Conservation (phyloP, 1,140 invertebrate species). For the Onthophagus taurus region DNA sequence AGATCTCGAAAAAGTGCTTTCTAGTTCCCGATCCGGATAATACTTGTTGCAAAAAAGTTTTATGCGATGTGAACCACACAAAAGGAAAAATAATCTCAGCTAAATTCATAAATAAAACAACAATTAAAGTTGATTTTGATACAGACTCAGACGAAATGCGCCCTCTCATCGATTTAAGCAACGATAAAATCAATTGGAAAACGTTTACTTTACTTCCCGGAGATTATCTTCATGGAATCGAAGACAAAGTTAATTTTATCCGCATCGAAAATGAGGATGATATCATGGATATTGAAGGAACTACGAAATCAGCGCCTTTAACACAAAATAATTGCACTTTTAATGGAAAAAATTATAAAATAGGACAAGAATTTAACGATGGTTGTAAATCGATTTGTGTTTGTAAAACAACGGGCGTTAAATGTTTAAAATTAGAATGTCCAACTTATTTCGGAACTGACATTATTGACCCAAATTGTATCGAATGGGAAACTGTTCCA, state of each 20-base stretch:
- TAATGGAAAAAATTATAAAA: constrained; percentile 48
- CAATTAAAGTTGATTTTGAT: constrained; percentile 35
- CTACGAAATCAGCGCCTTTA: constrained; percentile 9
- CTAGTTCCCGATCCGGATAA: constrained; percentile 66
- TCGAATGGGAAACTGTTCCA: constrained; percentile 74
- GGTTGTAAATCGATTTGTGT: constrained; percentile 63
- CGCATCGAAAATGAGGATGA: constrained; percentile 30
- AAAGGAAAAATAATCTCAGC: constrained; percentile 32
- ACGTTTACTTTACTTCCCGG: constrained; percentile 33
- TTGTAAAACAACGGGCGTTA: constrained; percentile 53
- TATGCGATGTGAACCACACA: constrained; percentile 65
- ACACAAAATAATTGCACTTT: constrained; percentile 39
- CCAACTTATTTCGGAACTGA: constrained; percentile 74
- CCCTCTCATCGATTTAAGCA: constrained; percentile 34
- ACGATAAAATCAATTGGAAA: constrained; percentile 37
- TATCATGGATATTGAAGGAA: constrained; percentile 23
- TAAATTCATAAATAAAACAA: constrained; percentile 33
- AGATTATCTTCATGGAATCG: constrained; percentile 28
- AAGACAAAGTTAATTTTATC: constrained; percentile 31
- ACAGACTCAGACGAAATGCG: constrained; percentile 28
- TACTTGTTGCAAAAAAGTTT: constrained; percentile 70
- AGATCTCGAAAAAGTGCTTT: constrained; percentile 57
- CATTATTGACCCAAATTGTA: constrained; percentile 68
- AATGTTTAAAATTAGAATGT: constrained; percentile 71
- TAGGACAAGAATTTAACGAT: constrained; percentile 54